Base-by-base conservation (phyloP, 2,888 invertebrate species). In the Linnaemya tessellans region DNA sequence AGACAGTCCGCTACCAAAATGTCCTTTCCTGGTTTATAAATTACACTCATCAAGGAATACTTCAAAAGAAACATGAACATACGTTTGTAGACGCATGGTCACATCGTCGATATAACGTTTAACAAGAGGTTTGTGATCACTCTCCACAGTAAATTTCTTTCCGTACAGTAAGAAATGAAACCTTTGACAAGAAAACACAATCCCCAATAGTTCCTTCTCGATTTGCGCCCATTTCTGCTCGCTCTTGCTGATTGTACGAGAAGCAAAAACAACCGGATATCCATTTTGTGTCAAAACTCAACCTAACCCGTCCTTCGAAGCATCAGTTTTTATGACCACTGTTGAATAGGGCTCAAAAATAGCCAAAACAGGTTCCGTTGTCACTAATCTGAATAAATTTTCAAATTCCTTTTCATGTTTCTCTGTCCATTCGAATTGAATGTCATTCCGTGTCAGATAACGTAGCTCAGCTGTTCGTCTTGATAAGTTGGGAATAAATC, bases 41-140 rank as follows among this genome's bases (percentile, higher is more conserved):
- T 11, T 10, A 41, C 38, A 41, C 10, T 41, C 38, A 41, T 41
- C 1, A 10, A 9, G 5, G 25, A 3, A 25, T 25, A 8, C 49
- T 46, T n/a, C 22, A 67, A 4, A 67, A 49, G 9, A n/a, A 49
- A 30, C 62, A 62, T 62, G 8, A 41, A 62, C 62, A 41, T 62
- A 5, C 62, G 38, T 38, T n/a, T 41, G 62, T 3, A 41, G 38
- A 18, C 41, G 41, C 20, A 62, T 62, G 5, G 62, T 62, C 10
- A 62, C 62, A 41, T 41, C 15, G 15, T 62, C 62, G 7, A 41
- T 41, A 20, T 62, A 38, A 1, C 38, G 41, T 11, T 62, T 62
- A 18, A 62, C 15, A 3, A 62, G 35, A 8, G 62, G 30, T 30
- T 30, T 30, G 30, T 30, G 30, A 30, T 30, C 30, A 30, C 30